phyloP scores from a whole-genome alignment of 2,113 vertebrate genomes.

The Vidua macroura region DNA sequence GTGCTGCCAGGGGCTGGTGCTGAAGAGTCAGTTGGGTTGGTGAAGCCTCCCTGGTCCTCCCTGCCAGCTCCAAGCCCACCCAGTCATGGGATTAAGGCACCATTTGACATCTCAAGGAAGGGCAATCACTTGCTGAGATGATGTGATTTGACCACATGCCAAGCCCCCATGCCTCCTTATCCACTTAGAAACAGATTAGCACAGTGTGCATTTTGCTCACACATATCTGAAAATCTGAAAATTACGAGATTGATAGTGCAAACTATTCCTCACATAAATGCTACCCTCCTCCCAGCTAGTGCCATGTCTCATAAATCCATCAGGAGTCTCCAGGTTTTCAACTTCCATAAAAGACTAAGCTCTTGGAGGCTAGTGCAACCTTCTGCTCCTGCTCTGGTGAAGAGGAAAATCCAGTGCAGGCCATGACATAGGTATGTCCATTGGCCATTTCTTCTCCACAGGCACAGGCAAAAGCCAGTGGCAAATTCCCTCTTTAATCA shows the following conservation, averaged over 20 bases:
- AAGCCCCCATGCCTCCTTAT: not conserved
- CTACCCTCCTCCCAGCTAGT: not conserved
- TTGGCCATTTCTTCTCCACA: not conserved
- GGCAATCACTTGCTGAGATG: not conserved
- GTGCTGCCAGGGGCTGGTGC: not conserved
- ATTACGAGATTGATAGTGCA: not conserved
- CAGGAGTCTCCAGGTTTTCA: not conserved
- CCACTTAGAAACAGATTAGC: constrained; percentile 24
- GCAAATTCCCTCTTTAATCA: not conserved
- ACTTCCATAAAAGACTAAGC: not conserved
- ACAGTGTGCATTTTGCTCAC: not conserved
- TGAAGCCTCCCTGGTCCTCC: not conserved
- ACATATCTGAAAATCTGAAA: constrained; percentile 7
- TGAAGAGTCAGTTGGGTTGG: not conserved
- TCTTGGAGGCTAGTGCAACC: not conserved
- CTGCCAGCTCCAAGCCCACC: not conserved
- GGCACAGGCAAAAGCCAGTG: not conserved
- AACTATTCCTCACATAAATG: not conserved
- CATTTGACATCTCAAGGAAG: not conserved
- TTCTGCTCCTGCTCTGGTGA: not conserved
- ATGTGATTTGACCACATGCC: not conserved
- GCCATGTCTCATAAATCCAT: not conserved
- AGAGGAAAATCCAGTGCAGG: not conserved
- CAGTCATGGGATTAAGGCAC: not conserved
- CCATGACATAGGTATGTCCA: rapidly evolving